These are phyloP conservation scores for Halictus quadricinctus DNA, from an alignment of 2,888 invertebrate genomes.

Conservation along the genomic window DNA sequence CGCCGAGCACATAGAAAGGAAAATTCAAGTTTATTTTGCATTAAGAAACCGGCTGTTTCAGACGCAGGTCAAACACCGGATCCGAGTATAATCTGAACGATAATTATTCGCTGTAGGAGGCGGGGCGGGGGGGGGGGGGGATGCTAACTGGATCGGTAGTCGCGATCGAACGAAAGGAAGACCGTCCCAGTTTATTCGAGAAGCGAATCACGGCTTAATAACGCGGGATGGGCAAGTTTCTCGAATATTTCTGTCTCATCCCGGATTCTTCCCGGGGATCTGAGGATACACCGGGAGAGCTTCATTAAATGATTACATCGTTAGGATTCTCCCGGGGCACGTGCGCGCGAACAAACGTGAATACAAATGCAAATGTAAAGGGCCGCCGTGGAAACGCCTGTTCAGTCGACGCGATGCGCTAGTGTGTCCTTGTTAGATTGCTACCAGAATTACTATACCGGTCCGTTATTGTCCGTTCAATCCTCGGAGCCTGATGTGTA, in stretches of 20 bases:
- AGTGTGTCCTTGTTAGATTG: constrained; percentile 32
- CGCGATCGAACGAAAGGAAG: neutral
- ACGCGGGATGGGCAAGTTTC: constrained; percentile 24
- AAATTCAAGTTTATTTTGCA: constrained; percentile 2
- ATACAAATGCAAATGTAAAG: constrained; percentile 11
- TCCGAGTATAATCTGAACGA: constrained; percentile 17
- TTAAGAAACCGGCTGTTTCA: constrained; percentile 1
- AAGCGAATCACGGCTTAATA: constrained; percentile 49
- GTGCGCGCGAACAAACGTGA: constrained; percentile 41
- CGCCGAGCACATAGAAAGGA: neutral
- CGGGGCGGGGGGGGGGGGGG: neutral
- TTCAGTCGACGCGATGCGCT: neutral
- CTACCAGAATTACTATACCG: neutral
- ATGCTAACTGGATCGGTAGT: neutral
- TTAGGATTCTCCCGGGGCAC: constrained; percentile 44
- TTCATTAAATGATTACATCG: constrained; percentile 67
- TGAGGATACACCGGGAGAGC: constrained; percentile 46
- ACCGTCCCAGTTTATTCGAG: constrained; percentile 38
- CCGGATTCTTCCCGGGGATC: constrained; percentile 30
- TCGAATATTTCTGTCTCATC: constrained; percentile 41
- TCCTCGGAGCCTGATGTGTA: neutral
- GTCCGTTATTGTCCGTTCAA: neutral
- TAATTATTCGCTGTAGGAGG: constrained; percentile 14
- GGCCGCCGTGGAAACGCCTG: neutral
- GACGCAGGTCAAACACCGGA: neutral